Evolutionary conservation across 2,888 invertebrate species (phyloP).

Genomic region (Troides oblongomaculatus): DNA sequence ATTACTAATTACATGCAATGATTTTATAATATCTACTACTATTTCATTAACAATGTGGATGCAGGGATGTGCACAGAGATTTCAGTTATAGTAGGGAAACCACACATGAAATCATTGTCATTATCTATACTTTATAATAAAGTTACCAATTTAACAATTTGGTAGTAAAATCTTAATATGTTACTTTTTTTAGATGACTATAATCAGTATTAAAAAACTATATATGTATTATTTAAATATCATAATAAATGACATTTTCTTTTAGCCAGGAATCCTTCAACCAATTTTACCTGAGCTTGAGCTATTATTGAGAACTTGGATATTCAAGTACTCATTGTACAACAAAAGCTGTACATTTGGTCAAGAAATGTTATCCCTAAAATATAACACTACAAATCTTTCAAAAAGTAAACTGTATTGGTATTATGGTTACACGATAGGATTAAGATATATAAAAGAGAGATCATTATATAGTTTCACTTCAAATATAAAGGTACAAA

Average conservation of each 20-base stretch:
- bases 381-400: constrained; percentile 83
- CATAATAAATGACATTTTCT: constrained; percentile 30
- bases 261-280: constrained; percentile 82
- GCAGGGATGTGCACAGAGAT: too few species aligned
- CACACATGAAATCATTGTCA: too few species aligned
- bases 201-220: background rate
- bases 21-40: too few species aligned
- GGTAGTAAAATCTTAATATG: too few species aligned
- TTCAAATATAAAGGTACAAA: constrained; percentile 68
- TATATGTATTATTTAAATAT: background rate
- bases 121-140: too few species aligned
- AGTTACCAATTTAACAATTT: too few species aligned
- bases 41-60: too few species aligned
- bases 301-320: constrained; percentile 82
- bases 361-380: constrained; percentile 88
- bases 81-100: too few species aligned
- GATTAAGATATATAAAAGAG: constrained; percentile 82
- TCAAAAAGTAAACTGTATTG: constrained; percentile 79
- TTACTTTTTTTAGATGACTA: background rate
- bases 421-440: constrained; percentile 80
- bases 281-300: constrained; percentile 86
- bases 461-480: constrained; percentile 77
- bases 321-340: constrained; percentile 86
- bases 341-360: constrained; percentile 88
- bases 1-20: too few species aligned